These are phyloP conservation scores for Pristionchus entomophagus DNA, from an alignment of 2,888 invertebrate species.

Conservation along the genomic window DNA sequence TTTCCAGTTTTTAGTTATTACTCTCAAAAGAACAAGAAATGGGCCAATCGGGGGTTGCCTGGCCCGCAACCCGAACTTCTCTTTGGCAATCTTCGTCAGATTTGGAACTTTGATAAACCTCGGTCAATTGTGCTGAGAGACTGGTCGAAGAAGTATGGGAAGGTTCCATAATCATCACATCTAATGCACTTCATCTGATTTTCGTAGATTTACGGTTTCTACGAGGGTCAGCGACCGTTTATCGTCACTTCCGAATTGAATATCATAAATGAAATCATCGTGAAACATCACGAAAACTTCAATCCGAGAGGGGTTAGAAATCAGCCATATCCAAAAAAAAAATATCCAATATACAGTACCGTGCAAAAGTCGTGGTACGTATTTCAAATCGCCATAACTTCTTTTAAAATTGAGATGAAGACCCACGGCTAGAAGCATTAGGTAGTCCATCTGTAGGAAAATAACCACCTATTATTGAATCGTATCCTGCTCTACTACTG, in stretches of 20 bases:
- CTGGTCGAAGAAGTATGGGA: slow-evolving; percentile 66
- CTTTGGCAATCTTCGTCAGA: slow-evolving; percentile 57
- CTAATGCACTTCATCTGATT: background rate
- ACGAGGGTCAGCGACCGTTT: slow-evolving; percentile 63
- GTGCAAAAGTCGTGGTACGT: too few relatives aligned
- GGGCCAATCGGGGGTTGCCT: slow-evolving; percentile 63
- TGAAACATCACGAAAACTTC: slow-evolving; percentile 57
- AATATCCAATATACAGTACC: too few relatives aligned
- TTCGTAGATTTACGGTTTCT: slow-evolving; percentile 52
- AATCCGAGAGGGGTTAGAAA: background rate
- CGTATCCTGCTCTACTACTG: too few relatives aligned
- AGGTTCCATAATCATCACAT: background rate
- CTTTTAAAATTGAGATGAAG: too few relatives aligned
- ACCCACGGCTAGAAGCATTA: too few relatives aligned
- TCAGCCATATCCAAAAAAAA: too few relatives aligned
- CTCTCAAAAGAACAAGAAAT: slow-evolving; percentile 56
- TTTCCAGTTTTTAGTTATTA: slow-evolving; percentile 27
- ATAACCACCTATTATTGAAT: too few relatives aligned
- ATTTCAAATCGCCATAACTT: too few relatives aligned
- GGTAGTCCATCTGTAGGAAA: too few relatives aligned
- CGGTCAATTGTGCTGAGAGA: slow-evolving; percentile 53
- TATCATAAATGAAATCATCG: slow-evolving; percentile 77
- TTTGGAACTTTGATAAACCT: slow-evolving; percentile 55
- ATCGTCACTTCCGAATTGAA: slow-evolving; percentile 77
- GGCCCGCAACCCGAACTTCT: slow-evolving; percentile 61